These are phyloP conservation scores for Gadopsis bispinosus DNA, from an alignment of 2,797 vertebrate genomes.

Conservation along the genomic window DNA sequence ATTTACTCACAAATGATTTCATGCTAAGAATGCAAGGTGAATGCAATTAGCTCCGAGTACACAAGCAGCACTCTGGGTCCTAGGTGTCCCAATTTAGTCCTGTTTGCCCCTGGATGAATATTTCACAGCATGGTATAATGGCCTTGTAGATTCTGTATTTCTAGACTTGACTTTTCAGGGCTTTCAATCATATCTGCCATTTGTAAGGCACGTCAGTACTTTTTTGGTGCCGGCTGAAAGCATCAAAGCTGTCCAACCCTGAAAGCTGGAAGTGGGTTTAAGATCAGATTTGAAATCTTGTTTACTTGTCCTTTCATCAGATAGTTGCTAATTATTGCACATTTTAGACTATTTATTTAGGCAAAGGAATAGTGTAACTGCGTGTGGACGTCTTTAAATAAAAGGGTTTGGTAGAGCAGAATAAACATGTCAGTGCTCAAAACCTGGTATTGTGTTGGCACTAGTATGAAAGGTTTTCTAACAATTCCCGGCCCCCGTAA, in stretches of 20 bases:
- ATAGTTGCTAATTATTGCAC: too few relatives aligned
- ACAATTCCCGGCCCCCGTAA: too few relatives aligned
- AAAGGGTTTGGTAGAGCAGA: neutral
- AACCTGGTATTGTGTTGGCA: neutral
- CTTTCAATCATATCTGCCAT: too few relatives aligned
- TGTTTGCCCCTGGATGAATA: neutral
- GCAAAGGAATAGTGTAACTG: neutral
- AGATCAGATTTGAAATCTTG: too few relatives aligned
- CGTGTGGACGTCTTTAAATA: neutral
- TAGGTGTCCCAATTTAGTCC: neutral
- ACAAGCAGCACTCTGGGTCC: neutral
- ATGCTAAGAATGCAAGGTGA: neutral
- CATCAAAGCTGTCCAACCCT: too few relatives aligned
- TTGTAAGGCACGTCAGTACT: too few relatives aligned
- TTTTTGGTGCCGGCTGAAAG: too few relatives aligned
- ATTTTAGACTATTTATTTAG: too few relatives aligned
- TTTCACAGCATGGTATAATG: neutral
- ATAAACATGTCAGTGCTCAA: too few relatives aligned
- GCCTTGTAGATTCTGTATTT: neutral
- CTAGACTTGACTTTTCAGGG: neutral
- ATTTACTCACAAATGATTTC: neutral
- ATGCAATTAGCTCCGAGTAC: neutral
- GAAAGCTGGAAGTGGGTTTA: too few relatives aligned
- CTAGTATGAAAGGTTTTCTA: neutral
- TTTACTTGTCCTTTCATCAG: too few relatives aligned